Conservation (phyloP, 2,797 vertebrate genomes). For the Spatula clypeata region DNA sequence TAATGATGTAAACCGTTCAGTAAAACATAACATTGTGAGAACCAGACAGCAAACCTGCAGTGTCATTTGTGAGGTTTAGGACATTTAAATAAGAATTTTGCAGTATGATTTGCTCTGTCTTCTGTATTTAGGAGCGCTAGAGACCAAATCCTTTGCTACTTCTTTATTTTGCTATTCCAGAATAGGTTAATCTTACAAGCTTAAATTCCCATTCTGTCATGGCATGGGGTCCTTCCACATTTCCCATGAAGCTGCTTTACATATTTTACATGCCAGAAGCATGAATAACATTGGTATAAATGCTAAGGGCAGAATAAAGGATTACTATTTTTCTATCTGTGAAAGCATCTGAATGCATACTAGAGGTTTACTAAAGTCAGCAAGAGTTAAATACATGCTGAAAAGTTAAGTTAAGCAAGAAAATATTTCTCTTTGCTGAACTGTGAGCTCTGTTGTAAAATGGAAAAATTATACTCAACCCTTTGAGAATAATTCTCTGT, state of each 20-base stretch:
- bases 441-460: fast-evolving
- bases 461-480: neutral
- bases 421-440: slow-evolving; percentile 18
- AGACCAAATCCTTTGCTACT: neutral
- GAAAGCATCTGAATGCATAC: neutral
- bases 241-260: neutral
- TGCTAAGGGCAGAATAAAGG: neutral
- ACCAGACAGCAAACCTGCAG: neutral
- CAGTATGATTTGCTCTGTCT: neutral
- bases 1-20: neutral
- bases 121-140: neutral
- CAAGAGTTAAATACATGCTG: neutral
- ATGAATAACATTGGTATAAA: neutral
- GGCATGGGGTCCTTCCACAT: neutral
- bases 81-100: neutral
- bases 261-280: neutral
- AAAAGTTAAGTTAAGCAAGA: neutral
- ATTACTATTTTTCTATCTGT: neutral
- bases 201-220: neutral
- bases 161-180: neutral
- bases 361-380: neutral
- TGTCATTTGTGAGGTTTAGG: neutral
- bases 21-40: neutral
- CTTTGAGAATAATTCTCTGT: neutral
- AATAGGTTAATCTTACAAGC: neutral